These are phyloP conservation scores for Drosophila yakuba DNA, from an alignment of 1,140 invertebrate species.

Conservation along the genomic window DNA sequence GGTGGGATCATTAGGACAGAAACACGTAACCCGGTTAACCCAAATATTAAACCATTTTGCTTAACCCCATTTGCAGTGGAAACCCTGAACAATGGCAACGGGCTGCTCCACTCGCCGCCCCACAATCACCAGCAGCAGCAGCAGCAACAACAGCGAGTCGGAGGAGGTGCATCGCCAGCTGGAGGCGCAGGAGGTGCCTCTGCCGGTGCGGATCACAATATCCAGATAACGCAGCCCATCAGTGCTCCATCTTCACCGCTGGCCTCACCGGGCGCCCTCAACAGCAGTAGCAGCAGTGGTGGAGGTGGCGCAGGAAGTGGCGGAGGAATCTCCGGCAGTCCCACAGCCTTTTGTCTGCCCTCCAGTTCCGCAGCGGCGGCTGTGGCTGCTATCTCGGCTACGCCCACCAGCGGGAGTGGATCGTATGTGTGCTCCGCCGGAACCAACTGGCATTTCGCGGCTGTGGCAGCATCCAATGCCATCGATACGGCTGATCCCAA, in stretches of 20 bases:
- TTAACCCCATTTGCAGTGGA: conserved; percentile 86
- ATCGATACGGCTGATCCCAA: conserved; percentile 91
- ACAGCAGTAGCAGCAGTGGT: conserved; percentile 48
- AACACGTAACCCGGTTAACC: conserved; percentile 6
- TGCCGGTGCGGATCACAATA: conserved; percentile 85
- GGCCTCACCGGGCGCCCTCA: conserved; percentile 85
- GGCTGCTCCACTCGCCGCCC: conserved; percentile 87
- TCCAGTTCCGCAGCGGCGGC: conserved; percentile 64
- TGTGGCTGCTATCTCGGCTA: conserved; percentile 47
- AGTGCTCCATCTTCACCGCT: conserved; percentile 88
- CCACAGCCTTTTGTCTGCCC: conserved; percentile 76
- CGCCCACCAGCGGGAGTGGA: conserved; percentile 71
- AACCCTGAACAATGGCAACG: conserved; percentile 87
- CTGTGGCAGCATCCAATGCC: conserved; percentile 71
- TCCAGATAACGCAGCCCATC: conserved; percentile 88
- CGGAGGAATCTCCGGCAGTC: conserved; percentile 53
- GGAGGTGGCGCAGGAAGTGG: conserved; percentile 27
- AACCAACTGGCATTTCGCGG: conserved; percentile 63
- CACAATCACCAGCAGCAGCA: conserved; percentile 86
- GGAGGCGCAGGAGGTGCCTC: conserved; percentile 31
- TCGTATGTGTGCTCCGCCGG: conserved; percentile 79
- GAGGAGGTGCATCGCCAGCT: conserved; percentile 48
- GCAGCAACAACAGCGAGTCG: conserved; percentile 50
- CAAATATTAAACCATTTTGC: conserved; percentile 22
- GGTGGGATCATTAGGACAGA: conserved; percentile 34